Base-by-base conservation (phyloP, 2,888 invertebrate species). In the Cloeon dipterum region DNA sequence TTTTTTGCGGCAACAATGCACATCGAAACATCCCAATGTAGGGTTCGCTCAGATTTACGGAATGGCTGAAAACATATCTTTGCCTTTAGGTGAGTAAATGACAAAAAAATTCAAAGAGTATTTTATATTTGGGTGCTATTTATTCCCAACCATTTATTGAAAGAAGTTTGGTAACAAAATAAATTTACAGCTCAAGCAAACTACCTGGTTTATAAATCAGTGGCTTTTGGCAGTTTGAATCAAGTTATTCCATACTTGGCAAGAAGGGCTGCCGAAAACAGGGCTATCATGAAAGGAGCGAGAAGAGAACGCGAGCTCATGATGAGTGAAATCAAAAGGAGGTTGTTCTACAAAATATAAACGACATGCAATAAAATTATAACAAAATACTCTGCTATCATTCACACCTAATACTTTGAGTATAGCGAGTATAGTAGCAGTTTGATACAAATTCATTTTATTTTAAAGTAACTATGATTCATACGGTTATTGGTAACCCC, bases 31-130 rank as follows among this genome's bases (percentile, higher is more conserved):
- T 21, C 47, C 43, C 4, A 39, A 44, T 3, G 50, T 61, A 14
- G 50, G 52, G 10, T 62, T 63, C 44, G 62, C 55, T 3, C 62
- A 62, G 42, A 46, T 62, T 3, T 56, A 55, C 41, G 63, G 62
- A 19, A 62, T 62, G 61, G 53, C 56, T 21, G 62, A 62, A 40
- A 56, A 60, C 39, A 49, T 62, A 3, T 53, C 59, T 1, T 54
- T 50, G 41, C 50, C 55, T 5, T 44, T 63, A 35, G 58, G 61
- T 61, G 48, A 45, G 48, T 40, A 20, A 4, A 26, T 23, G 10
- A 10, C 10, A 10, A 23, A 23, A 10, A 10, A 10, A 10, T 23
- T 10, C 10, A 10, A 10, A 23, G 23, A 23, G 23, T 23, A 10
- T 23, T 23, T 10, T 10, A 23, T 23, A 10, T 10, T 7, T 23